phyloP scores from a whole-genome alignment of 2,113 vertebrate species.

The Arvicanthis niloticus region DNA sequence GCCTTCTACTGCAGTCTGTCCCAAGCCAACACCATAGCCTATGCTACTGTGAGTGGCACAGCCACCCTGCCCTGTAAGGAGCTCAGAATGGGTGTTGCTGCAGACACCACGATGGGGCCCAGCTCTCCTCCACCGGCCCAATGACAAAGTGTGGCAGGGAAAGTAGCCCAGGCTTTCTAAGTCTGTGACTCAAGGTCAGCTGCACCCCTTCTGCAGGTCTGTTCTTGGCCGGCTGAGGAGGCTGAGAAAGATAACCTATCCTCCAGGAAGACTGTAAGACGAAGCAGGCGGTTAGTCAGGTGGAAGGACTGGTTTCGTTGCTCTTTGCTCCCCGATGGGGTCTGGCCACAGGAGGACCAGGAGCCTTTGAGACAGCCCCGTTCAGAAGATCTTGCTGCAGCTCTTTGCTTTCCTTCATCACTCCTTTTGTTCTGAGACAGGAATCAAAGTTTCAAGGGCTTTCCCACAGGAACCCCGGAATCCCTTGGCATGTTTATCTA shows the following conservation, averaged over 20 bases:
- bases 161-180: not conserved
- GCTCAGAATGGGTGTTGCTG: not conserved
- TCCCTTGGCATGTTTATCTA: slow-evolving; percentile 33
- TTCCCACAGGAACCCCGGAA: not conserved
- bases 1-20: not conserved
- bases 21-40: rapidly evolving
- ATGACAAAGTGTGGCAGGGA: no score
- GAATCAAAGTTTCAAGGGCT: rapidly evolving
- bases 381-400: not conserved
- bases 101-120: not conserved
- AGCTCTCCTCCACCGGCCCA: not conserved
- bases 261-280: not conserved
- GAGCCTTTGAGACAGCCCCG: not conserved
- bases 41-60: not conserved
- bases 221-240: not conserved
- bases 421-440: rapidly evolving
- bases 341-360: not conserved
- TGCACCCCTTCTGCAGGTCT: not conserved
- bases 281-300: not conserved
- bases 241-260: not conserved
- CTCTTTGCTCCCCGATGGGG: not conserved
- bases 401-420: not conserved
- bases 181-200: not conserved
- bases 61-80: not conserved
- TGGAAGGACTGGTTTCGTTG: not conserved